Evolutionary conservation across 1,140 invertebrate species (phyloP).

Genomic region (Leptoteleia sp.): DNA sequence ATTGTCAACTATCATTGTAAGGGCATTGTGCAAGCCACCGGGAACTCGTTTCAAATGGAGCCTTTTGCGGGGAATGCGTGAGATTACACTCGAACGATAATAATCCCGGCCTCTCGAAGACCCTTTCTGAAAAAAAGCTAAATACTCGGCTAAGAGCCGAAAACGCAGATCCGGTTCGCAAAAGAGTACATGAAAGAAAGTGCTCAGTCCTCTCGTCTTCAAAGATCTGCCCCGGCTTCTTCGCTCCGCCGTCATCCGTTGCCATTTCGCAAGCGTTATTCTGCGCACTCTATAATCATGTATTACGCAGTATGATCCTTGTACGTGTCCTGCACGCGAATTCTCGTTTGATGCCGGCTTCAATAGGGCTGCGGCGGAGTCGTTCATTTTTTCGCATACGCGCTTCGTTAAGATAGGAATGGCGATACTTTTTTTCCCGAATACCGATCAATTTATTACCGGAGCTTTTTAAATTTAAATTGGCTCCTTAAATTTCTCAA

Average conservation of each 20-base stretch:
- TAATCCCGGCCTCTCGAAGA: conserved; percentile 54
- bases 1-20: conserved; percentile 54
- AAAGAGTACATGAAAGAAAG: conserved; percentile 62
- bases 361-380: conserved; percentile 2
- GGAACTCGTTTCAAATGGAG: conserved; percentile 44
- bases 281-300: conserved; percentile 56
- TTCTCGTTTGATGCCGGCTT: conserved; percentile 36
- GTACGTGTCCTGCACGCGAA: conserved; percentile 17
- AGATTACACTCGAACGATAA: conserved; percentile 64
- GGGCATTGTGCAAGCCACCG: conserved; percentile 26
- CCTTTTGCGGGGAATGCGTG: conserved; percentile 50
- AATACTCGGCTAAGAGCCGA: conserved; percentile 51
- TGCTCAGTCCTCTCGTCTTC: conserved; percentile 49
- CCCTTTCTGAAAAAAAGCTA: conserved; percentile 56
- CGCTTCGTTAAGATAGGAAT: background rate
- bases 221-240: conserved; percentile 46
- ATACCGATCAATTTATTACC: too few species aligned
- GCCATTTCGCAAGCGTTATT: conserved; percentile 62
- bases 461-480: too few species aligned
- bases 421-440: background rate
- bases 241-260: conserved; percentile 29
- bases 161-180: conserved; percentile 58
- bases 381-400: conserved; percentile 3
- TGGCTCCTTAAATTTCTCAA: too few species aligned
- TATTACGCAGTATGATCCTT: conserved; percentile 49